A percentile compares a stretch with the other conserved stretches of the same genome.
Conservation (phyloP, 2,113 vertebrate genomes). For the Tupaia chinensis region DNA sequence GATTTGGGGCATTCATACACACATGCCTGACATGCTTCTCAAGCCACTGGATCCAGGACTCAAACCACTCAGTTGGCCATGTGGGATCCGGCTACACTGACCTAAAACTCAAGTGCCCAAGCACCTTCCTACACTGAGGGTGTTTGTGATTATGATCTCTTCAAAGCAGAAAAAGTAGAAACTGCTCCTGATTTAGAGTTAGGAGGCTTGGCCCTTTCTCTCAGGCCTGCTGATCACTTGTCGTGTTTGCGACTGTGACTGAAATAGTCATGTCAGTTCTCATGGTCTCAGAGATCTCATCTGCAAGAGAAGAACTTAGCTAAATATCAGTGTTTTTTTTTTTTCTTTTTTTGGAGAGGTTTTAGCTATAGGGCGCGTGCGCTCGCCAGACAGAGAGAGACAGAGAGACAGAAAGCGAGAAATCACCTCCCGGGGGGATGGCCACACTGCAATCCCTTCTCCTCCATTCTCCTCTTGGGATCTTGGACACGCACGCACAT, state of each 20-base stretch:
- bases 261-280: neutral
- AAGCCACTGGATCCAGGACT: too few relatives aligned
- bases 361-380: too few relatives aligned
- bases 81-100: neutral
- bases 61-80: too few relatives aligned
- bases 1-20: too few relatives aligned
- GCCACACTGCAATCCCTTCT: too few relatives aligned
- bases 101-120: neutral
- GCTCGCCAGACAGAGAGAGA: too few relatives aligned
- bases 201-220: neutral
- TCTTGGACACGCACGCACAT: too few relatives aligned
- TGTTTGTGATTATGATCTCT: neutral
- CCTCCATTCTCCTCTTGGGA: too few relatives aligned
- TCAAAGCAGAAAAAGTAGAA: neutral
- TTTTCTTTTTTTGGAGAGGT: too few relatives aligned
- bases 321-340: neutral
- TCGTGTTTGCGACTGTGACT: neutral
- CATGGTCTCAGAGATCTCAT: neutral
- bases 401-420: too few relatives aligned
- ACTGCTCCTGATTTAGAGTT: neutral
- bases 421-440: too few relatives aligned
- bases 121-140: neutral
- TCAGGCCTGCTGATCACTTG: neutral
- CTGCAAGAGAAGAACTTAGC: neutral
- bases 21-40: too few relatives aligned